phyloP scores from a whole-genome alignment of 1,140 invertebrate species.

The Achatina immaculata region DNA sequence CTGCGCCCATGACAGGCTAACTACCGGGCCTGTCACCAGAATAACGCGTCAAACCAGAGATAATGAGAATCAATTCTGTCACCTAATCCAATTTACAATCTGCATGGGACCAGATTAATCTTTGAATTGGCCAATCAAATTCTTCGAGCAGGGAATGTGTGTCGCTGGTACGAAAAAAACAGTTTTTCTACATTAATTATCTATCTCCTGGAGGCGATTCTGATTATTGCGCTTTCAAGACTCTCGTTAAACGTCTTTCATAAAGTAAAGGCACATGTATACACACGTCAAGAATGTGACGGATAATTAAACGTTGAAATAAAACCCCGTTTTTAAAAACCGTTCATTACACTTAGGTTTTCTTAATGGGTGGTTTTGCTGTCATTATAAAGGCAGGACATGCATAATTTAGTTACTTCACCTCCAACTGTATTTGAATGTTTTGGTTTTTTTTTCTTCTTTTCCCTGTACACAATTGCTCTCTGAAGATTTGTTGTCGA shows the following conservation, averaged over 20 bases:
- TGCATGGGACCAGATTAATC: background rate
- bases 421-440: background rate
- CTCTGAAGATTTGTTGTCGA: background rate
- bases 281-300: background rate
- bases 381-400: background rate
- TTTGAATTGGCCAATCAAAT: background rate
- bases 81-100: background rate
- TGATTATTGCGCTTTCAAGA: background rate
- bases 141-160: background rate
- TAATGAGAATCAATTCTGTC: background rate
- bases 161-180: background rate
- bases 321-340: too few species aligned
- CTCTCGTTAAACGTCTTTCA: background rate
- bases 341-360: too few species aligned
- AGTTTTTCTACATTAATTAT: background rate
- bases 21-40: too few species aligned
- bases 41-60: too few species aligned
- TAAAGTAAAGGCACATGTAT: too few species aligned
- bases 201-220: background rate
- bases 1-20: too few species aligned
- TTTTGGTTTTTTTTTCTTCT: too few species aligned
- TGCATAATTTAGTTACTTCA: background rate
- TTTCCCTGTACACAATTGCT: background rate
- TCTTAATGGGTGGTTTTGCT: background rate
- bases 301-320: background rate